phyloP scores from a whole-genome alignment of 2,888 invertebrate genomes.

The Metalampra italica region DNA sequence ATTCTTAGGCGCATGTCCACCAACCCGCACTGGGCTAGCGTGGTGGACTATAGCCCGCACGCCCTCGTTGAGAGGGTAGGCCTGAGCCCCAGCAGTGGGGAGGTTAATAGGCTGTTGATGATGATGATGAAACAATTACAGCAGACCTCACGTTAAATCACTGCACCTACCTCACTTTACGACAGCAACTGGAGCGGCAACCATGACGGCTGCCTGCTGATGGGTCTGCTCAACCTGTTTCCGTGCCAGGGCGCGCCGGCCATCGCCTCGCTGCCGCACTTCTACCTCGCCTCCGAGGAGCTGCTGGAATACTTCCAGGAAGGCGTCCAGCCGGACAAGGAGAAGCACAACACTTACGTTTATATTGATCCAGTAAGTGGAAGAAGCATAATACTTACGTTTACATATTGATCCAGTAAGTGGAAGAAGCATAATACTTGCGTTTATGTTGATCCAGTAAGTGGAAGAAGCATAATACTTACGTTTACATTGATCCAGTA shows the following conservation, averaged over 20 bases:
- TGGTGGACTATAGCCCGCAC: too few relatives aligned
- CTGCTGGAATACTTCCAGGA: constrained; percentile 66
- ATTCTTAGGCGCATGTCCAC: too few relatives aligned
- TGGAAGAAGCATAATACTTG: constrained; percentile 77
- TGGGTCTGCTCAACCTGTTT: constrained; percentile 73
- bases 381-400: too few relatives aligned
- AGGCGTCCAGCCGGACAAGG: constrained; percentile 72
- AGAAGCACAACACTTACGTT: constrained; percentile 77
- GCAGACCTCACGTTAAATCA: too few relatives aligned
- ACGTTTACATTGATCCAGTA: constrained; percentile 80
- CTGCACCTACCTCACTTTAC: too few relatives aligned
- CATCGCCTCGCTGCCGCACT: constrained; percentile 82
- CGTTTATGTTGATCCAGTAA: constrained; percentile 80
- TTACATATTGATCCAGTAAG: too few relatives aligned
- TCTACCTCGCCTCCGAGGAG: constrained; percentile 76
- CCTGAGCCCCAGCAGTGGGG: too few relatives aligned
- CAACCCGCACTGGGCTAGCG: too few relatives aligned
- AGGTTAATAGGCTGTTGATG: too few relatives aligned
- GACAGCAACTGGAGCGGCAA: constrained; percentile 62
- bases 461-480: constrained; percentile 77
- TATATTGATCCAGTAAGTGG: constrained; percentile 80
- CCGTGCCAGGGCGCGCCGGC: constrained; percentile 80
- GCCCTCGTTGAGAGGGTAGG: too few relatives aligned
- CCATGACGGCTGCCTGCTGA: constrained; percentile 68
- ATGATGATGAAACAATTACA: too few relatives aligned